Evolutionary conservation across 1,140 invertebrate genomes (phyloP).

Genomic region (Lanistes nyassanus): DNA sequence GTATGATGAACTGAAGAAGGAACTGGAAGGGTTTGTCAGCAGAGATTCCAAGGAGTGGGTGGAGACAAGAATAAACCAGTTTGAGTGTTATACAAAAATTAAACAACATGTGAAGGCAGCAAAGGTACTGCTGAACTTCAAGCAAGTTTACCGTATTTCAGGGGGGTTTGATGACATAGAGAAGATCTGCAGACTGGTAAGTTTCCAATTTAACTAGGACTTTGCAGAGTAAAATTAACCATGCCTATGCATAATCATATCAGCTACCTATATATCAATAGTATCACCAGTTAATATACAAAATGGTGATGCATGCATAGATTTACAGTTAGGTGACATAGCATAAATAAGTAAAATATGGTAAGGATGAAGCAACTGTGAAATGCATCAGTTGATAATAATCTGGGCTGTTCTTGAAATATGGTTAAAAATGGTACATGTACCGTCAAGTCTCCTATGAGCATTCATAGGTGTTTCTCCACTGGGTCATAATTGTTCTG

Average conservation of each 20-base stretch:
- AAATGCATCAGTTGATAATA: no score
- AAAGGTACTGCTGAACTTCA: constrained; percentile 34
- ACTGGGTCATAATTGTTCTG: no score
- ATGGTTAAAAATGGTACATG: neutral
- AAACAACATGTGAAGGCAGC: constrained; percentile 35
- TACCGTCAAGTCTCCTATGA: neutral
- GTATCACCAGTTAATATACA: no score
- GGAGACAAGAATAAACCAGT: constrained; percentile 35
- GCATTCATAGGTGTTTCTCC: no score
- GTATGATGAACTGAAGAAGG: neutral
- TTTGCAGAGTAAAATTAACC: no score
- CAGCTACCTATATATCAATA: no score
- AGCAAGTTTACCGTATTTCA: constrained; percentile 30
- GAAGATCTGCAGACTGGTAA: constrained; percentile 29
- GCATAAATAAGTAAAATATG: no score
- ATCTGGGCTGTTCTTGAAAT: neutral
- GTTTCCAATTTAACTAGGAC: constrained; percentile 4
- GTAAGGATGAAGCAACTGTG: no score
- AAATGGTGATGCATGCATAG: no score
- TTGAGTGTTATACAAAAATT: constrained; percentile 33
- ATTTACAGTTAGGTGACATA: no score
- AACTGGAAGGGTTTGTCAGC: neutral
- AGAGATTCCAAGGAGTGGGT: constrained; percentile 15
- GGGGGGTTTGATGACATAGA: constrained; percentile 40
- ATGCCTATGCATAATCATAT: no score